A percentile compares a stretch with the other conserved stretches of the same genome.
phyloP scores from a whole-genome alignment of 53 echinoderm and acorn worm species.

The Echinarachnius parma region DNA sequence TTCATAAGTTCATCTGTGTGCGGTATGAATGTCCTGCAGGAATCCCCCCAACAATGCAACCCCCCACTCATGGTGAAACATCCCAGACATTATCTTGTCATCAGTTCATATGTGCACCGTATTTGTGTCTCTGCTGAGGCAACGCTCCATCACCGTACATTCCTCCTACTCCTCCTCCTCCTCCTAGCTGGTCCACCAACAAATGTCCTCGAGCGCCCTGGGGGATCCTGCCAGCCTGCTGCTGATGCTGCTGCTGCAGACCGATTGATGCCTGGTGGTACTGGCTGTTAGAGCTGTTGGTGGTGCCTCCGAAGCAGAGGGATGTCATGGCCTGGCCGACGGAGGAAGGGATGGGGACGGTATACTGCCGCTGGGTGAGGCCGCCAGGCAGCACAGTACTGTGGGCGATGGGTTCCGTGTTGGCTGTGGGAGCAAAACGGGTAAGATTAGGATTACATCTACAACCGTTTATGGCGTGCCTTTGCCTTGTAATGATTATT shows the following conservation, averaged over 20 bases:
- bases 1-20: too few species aligned
- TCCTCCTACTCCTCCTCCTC: slow-evolving; percentile 5
- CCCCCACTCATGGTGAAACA: too few species aligned
- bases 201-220: not conserved
- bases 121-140: slow-evolving; percentile 6
- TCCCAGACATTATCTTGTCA: too few species aligned
- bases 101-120: slow-evolving; percentile 30
- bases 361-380: slow-evolving; percentile 79
- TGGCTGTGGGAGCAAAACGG: slow-evolving; percentile 62
- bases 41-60: too few species aligned
- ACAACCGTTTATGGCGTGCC: too few species aligned
- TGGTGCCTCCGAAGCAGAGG: slow-evolving; percentile 31
- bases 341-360: slow-evolving; percentile 73
- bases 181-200: slow-evolving; percentile 31
- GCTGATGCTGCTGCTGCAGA: slow-evolving; percentile 7
- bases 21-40: too few species aligned
- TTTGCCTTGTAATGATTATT: too few species aligned
- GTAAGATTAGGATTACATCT: too few species aligned
- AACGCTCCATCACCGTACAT: slow-evolving; percentile 4
- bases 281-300: not conserved
- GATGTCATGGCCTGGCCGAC: slow-evolving; percentile 73
- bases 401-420: slow-evolving; percentile 96
- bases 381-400: slow-evolving; percentile 85
- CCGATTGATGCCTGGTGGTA: not conserved
- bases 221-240: not conserved